These are phyloP conservation scores for Empis stercorea DNA, from an alignment of 2,888 invertebrate genomes.

Conservation along the genomic window DNA sequence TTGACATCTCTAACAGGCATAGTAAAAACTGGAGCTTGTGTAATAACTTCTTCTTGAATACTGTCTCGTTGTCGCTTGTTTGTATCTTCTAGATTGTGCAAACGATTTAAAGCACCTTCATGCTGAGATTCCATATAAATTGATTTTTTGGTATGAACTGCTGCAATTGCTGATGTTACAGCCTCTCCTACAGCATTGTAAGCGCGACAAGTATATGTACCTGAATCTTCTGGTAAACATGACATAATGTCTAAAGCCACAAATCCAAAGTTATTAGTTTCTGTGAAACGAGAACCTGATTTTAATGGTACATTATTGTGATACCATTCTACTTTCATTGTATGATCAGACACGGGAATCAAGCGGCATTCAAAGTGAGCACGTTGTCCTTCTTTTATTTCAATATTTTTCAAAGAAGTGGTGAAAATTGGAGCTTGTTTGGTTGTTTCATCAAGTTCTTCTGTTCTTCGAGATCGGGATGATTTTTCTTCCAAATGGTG, in stretches of 20 bases:
- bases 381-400: slow-evolving; percentile 86
- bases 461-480: slow-evolving; percentile 59
- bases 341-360: slow-evolving; percentile 86
- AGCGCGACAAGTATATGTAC: slow-evolving; percentile 88
- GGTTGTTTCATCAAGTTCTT: slow-evolving; percentile 67
- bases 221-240: slow-evolving; percentile 91
- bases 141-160: slow-evolving; percentile 71
- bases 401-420: slow-evolving; percentile 78
- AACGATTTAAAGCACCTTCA: slow-evolving; percentile 67
- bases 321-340: slow-evolving; percentile 92
- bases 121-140: slow-evolving; percentile 81
- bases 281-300: slow-evolving; percentile 88
- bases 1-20: slow-evolving; percentile 76
- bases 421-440: slow-evolving; percentile 89
- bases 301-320: slow-evolving; percentile 82
- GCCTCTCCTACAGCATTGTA: slow-evolving; percentile 86
- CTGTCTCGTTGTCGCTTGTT: slow-evolving; percentile 60
- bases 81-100: slow-evolving; percentile 70
- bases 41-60: slow-evolving; percentile 63
- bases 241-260: slow-evolving; percentile 94
- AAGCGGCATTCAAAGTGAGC: slow-evolving; percentile 90
- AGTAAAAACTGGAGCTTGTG: slow-evolving; percentile 86
- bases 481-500: slow-evolving; percentile 78
- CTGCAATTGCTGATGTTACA: slow-evolving; percentile 77
- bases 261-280: slow-evolving; percentile 94